Evolutionary conservation across 2,113 vertebrate genomes (phyloP), one percentile per base, ranked within the genome.

Genomic region (Acanthochromis polyacanthus): DNA sequence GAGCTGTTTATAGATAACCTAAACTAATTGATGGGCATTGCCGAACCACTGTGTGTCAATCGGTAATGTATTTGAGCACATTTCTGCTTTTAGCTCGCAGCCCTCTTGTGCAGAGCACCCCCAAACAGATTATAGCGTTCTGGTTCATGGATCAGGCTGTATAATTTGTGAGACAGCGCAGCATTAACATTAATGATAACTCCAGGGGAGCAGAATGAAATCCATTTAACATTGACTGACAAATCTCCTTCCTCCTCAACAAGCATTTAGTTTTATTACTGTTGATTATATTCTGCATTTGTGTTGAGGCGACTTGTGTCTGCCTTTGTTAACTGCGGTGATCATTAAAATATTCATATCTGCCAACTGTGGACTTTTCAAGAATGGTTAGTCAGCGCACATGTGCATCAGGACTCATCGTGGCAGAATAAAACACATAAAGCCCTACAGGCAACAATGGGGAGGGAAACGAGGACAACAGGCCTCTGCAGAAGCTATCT

Each of bases 1-100:
- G 68, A 68, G 65, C 88, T 91, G 84, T 94, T 93, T 91, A 88
- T 89, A 88, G 89, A 93, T 87, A 85, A 81, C 64, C 77, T 69
- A 74, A 81, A 75, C 78, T 91, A 91, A 91, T 91, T 93, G 91
- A 93, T 90, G 84, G 86, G 77, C 82, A 81, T 75, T 68, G 74
- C 76, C 65, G 59, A 66, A 85, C 82, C 84, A 72, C 64, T 78
- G 67, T 82, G 46, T 76, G 82, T 90, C 82, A 84, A 70, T 86
- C 80, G 71, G 81, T 79, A 80, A 78, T 75, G 75, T 65, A 80
- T 75, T 20, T 43, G 50, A 73, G 79, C 55, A 68, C 53, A 67
- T 84, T 80, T 81, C 62, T 78, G 56, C 69, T 87, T 81, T 88
- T 82, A 70, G 46, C 71, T 77, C 3, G 23, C 23, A 75, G 76